Evolutionary conservation across 2,888 invertebrate species (phyloP).

Genomic region (Euclidia mi): DNA sequence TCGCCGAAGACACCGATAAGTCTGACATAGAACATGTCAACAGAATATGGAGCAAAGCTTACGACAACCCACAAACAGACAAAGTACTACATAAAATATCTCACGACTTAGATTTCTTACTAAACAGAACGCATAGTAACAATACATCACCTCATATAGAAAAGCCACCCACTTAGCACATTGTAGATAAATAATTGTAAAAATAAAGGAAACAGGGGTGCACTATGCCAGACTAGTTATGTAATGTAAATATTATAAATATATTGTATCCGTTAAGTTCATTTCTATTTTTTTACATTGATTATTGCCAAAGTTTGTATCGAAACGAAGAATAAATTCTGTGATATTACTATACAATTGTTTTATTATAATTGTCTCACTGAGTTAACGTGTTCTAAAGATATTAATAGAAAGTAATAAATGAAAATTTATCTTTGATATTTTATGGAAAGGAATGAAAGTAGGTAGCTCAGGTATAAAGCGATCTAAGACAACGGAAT

Average conservation of each 20-base stretch:
- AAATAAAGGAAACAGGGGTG: slow-evolving; percentile 79
- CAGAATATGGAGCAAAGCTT: slow-evolving; percentile 78
- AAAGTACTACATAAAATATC: slow-evolving; percentile 95
- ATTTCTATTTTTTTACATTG: slow-evolving; percentile 17
- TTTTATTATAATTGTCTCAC: slow-evolving; percentile 4
- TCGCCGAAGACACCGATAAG: slow-evolving; percentile 69
- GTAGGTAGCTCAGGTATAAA: too few relatives aligned
- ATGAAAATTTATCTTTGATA: too few relatives aligned
- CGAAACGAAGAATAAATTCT: slow-evolving; percentile 17
- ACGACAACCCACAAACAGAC: slow-evolving; percentile 82
- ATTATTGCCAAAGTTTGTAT: slow-evolving; percentile 4
- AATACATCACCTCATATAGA: slow-evolving; percentile 73
- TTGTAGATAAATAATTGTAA: slow-evolving; percentile 41
- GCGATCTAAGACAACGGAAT: too few relatives aligned
- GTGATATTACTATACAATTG: slow-evolving; percentile 7
- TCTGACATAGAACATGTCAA: slow-evolving; percentile 80
- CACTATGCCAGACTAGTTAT: slow-evolving; percentile 61
- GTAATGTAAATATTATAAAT: slow-evolving; percentile 17
- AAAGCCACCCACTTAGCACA: slow-evolving; percentile 79
- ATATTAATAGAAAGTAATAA: too few relatives aligned
- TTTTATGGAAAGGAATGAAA: too few relatives aligned
- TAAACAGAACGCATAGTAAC: slow-evolving; percentile 91
- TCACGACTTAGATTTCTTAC: slow-evolving; percentile 94
- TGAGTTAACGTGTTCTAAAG: too few relatives aligned
- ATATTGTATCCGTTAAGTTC: slow-evolving; percentile 9